Conservation (phyloP, 2,888 invertebrate species). For the Caradrina clavipalpis region DNA sequence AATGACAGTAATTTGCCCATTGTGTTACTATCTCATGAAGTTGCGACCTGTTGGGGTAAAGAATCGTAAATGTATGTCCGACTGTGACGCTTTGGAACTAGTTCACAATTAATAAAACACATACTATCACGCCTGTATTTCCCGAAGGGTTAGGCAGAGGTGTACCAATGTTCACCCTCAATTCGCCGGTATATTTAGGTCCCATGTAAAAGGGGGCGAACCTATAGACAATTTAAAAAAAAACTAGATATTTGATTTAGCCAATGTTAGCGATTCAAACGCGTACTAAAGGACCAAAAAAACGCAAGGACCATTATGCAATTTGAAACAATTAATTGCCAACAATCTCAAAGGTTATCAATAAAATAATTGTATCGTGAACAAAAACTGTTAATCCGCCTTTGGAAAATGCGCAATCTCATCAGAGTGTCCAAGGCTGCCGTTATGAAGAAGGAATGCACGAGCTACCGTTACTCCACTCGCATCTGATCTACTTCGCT, state of each 20-base stretch:
- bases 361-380: constrained; percentile 24
- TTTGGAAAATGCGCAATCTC: constrained; percentile 58
- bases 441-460: constrained; percentile 73
- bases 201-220: no score
- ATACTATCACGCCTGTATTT: no score
- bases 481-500: constrained; percentile 71
- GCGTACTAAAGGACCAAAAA: neutral
- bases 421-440: constrained; percentile 60
- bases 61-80: constrained; percentile 3
- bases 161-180: no score
- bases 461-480: constrained; percentile 72
- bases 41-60: constrained; percentile 7
- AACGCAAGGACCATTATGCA: neutral
- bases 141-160: no score
- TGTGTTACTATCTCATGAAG: constrained; percentile 48
- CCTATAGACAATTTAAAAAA: no score
- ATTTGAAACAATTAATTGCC: neutral
- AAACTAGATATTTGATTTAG: no score
- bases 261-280: neutral
- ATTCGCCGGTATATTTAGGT: no score
- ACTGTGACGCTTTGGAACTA: constrained; percentile 13
- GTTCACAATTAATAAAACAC: no score
- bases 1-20: constrained; percentile 33
- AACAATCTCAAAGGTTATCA: constrained; percentile 8
- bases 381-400: constrained; percentile 35